Percentiles rank a stretch among this genome's conserved stretches.
Evolutionary conservation across 2,797 vertebrate species (phyloP).

Genomic region (Anas bahamensis): DNA sequence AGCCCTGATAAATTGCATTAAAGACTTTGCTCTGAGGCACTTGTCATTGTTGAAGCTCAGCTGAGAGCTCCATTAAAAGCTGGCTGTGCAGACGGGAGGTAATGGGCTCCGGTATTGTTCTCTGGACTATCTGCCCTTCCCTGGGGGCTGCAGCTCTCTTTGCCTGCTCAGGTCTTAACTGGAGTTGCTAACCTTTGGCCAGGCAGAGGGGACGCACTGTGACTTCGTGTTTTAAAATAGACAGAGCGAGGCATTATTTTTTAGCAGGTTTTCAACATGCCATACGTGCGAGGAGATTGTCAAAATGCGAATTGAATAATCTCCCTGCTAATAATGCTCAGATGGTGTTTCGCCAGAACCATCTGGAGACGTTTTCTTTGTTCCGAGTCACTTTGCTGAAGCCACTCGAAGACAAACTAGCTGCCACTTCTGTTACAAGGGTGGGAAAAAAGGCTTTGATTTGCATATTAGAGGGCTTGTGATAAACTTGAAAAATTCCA

Average conservation of each 20-base stretch:
- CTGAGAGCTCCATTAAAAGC: neutral
- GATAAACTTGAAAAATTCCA: conserved; percentile 77
- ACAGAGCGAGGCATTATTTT: neutral
- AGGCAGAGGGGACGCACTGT: neutral
- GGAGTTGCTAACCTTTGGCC: neutral
- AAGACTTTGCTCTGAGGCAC: neutral
- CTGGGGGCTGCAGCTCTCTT: neutral
- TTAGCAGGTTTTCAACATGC: conserved; percentile 36
- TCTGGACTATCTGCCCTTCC: neutral
- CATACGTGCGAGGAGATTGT: conserved; percentile 48
- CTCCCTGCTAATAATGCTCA: conserved; percentile 60
- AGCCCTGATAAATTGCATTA: neutral
- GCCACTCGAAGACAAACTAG: conserved; percentile 86
- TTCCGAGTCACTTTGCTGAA: conserved; percentile 78
- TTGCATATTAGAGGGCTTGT: conserved; percentile 61
- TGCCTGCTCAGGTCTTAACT: neutral
- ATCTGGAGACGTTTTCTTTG: conserved; percentile 79
- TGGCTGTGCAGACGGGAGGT: neutral
- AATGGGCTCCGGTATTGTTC: neutral
- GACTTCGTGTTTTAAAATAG: neutral
- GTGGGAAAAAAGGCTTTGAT: conserved; percentile 77
- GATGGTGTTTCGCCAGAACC: conserved; percentile 81
- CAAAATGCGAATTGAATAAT: conserved; percentile 59
- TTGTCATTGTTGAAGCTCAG: neutral
- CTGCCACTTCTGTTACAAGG: conserved; percentile 76